A percentile compares a stretch with the other conserved stretches of the same genome.
phyloP scores from a whole-genome alignment of 2,797 vertebrate genomes.

The Myripristis jacobus region DNA sequence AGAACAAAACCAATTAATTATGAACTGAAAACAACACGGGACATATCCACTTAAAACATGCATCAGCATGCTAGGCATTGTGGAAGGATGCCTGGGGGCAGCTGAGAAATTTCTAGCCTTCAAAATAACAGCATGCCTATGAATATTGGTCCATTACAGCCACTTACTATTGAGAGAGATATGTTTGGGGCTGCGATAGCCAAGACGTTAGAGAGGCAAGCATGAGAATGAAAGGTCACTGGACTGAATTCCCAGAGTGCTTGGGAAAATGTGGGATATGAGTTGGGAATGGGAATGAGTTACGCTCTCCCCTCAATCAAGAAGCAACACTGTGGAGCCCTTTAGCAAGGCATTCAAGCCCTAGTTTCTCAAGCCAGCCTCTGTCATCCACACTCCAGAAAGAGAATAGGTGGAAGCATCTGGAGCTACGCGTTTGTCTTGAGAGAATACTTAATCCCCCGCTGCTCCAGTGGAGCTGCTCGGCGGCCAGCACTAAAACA shows the following conservation, averaged over 20 bases:
- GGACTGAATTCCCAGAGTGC: constrained; percentile 16
- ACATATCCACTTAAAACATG: constrained; percentile 14
- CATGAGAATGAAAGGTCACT: constrained; percentile 1
- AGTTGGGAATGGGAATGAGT: neutral
- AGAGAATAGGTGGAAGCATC: too few species aligned
- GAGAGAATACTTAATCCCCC: constrained; percentile 25
- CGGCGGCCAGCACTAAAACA: too few species aligned
- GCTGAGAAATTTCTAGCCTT: constrained; percentile 34
- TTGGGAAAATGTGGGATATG: neutral
- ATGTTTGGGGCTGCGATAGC: constrained; percentile 10
- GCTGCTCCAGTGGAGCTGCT: neutral
- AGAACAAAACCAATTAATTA: constrained; percentile 2
- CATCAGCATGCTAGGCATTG: constrained; percentile 37
- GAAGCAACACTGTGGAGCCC: neutral
- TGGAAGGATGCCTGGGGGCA: constrained; percentile 36
- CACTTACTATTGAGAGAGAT: constrained; percentile 17
- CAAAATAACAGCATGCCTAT: constrained; percentile 12
- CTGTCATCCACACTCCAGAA: too few species aligned
- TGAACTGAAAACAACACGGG: constrained; percentile 2
- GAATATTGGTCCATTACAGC: constrained; percentile 25
- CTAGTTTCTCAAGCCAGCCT: too few species aligned
- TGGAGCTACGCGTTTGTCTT: too few species aligned
- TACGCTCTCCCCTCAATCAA: constrained; percentile 10
- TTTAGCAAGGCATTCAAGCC: constrained; percentile 26
- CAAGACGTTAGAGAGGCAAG: neutral